A percentile compares a stretch with the other conserved stretches of the same genome.
These are phyloP conservation scores for Opisthocomus hoazin DNA, from an alignment of 2,113 vertebrate species.

Conservation along the genomic window DNA sequence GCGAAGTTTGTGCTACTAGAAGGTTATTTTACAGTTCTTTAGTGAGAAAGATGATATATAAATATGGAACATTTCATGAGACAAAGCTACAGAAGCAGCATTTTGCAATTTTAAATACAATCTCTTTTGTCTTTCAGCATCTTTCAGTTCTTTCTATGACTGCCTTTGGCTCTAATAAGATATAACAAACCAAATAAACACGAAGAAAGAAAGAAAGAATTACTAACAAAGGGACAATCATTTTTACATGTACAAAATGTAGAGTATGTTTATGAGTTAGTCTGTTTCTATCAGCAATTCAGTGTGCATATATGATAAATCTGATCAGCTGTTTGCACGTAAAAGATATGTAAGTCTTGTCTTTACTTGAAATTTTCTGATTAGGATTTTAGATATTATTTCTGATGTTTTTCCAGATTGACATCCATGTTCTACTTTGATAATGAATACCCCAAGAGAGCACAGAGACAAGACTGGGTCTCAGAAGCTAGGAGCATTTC, in stretches of 20 bases:
- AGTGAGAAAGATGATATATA: not conserved
- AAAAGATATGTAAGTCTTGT: not conserved
- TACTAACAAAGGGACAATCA: not conserved
- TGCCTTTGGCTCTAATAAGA: not conserved
- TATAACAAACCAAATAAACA: not conserved
- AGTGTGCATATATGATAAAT: not conserved
- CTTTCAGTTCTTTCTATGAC: not conserved
- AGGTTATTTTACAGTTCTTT: not conserved
- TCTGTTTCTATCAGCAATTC: slow-evolving; percentile 3
- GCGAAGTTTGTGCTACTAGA: not conserved
- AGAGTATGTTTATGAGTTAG: not conserved
- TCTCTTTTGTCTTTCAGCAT: not conserved
- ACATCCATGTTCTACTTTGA: slow-evolving; percentile 62
- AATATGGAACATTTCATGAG: not conserved
- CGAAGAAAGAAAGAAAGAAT: not conserved
- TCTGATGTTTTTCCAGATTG: slow-evolving; percentile 51
- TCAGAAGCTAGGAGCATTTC: slow-evolving; percentile 75
- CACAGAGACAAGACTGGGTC: slow-evolving; percentile 71
- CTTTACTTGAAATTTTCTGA: slow-evolving; percentile 60
- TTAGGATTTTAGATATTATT: slow-evolving; percentile 54
- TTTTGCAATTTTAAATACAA: slow-evolving; percentile 35
- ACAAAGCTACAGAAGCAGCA: not conserved
- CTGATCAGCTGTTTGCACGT: slow-evolving; percentile 24
- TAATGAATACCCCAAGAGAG: slow-evolving; percentile 76
- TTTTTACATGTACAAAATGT: not conserved